Evolutionary conservation across 2,113 vertebrate species (phyloP).

Genomic region (Tringa solitaria): DNA sequence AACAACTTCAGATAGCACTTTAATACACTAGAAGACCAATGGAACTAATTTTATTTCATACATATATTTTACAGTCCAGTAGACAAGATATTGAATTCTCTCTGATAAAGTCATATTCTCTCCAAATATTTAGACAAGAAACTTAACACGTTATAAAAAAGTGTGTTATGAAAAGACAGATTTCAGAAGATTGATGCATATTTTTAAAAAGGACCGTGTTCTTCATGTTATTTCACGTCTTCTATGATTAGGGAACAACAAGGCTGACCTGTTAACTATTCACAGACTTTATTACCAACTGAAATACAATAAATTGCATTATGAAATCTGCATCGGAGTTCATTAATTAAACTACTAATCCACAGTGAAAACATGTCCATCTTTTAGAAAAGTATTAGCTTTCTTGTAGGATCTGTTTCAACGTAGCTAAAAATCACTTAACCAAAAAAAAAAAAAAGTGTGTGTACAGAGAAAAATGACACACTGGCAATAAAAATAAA

Average conservation of each 20-base stretch:
- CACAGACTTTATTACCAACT: conserved; percentile 54
- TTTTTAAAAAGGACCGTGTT: conserved; percentile 23
- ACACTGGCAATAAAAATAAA: conserved; percentile 12
- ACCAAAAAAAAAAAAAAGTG: neutral
- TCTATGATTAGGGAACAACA: conserved; percentile 25
- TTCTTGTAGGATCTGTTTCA: conserved; percentile 68
- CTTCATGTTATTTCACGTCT: neutral
- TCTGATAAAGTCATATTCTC: conserved; percentile 87
- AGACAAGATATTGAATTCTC: conserved; percentile 82
- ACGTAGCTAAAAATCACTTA: conserved; percentile 1
- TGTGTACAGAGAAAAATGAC: conserved; percentile 25
- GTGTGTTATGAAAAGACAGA: conserved; percentile 71
- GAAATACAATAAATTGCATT: conserved; percentile 26
- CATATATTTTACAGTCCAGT: conserved; percentile 91
- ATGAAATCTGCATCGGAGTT: conserved; percentile 42
- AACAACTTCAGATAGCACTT: conserved; percentile 94
- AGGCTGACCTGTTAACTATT: conserved; percentile 46
- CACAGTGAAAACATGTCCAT: conserved; percentile 68
- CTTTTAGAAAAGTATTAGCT: conserved; percentile 62
- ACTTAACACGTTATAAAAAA: conserved; percentile 71
- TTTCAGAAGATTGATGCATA: conserved; percentile 56
- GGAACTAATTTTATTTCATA: conserved; percentile 89
- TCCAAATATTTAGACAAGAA: conserved; percentile 80
- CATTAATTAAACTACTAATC: conserved; percentile 27
- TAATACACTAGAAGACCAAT: conserved; percentile 93